Conservation (phyloP, 2,797 vertebrate species). For the Chanos chanos region DNA sequence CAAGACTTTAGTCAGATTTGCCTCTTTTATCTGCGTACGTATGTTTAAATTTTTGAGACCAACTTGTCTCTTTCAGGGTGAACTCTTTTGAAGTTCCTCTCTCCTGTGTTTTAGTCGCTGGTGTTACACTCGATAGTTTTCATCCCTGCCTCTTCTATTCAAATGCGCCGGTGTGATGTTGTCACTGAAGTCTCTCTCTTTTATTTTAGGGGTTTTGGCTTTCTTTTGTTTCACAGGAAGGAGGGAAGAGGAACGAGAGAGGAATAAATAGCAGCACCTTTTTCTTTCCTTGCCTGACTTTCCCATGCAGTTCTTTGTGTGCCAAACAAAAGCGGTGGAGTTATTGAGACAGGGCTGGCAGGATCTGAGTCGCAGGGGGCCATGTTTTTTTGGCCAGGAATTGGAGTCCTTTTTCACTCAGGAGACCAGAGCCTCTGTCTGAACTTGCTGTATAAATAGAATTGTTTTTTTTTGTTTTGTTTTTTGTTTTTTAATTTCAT, state of each 20-base stretch:
- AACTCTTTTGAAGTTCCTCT: no score
- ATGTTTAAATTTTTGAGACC: no score
- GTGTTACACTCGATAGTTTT: no score
- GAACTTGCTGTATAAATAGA: constrained; percentile 4
- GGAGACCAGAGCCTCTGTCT: constrained; percentile 9
- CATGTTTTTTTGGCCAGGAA: constrained; percentile 10
- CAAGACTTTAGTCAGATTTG: no score
- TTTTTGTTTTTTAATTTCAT: no score
- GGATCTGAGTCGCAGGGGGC: no score
- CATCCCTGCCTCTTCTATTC: background rate
- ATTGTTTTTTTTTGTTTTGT: constrained; percentile 13
- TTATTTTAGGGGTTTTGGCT: background rate
- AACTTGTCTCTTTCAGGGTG: no score
- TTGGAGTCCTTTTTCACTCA: background rate
- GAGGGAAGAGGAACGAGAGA: constrained; percentile 13
- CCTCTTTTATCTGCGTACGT: no score
- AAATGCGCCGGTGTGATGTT: background rate
- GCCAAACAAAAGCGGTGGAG: constrained; percentile 33
- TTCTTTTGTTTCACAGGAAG: constrained; percentile 21
- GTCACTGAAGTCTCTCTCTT: background rate
- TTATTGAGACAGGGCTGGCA: constrained; percentile 14
- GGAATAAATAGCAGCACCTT: constrained; percentile 24
- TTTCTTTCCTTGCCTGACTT: constrained; percentile 9
- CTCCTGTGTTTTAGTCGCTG: no score
- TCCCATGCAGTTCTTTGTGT: constrained; percentile 39